Percentiles rank a stretch among this genome's conserved stretches.
phyloP scores from a whole-genome alignment of 1,140 invertebrate genomes.

The Platyscapa corneri region DNA sequence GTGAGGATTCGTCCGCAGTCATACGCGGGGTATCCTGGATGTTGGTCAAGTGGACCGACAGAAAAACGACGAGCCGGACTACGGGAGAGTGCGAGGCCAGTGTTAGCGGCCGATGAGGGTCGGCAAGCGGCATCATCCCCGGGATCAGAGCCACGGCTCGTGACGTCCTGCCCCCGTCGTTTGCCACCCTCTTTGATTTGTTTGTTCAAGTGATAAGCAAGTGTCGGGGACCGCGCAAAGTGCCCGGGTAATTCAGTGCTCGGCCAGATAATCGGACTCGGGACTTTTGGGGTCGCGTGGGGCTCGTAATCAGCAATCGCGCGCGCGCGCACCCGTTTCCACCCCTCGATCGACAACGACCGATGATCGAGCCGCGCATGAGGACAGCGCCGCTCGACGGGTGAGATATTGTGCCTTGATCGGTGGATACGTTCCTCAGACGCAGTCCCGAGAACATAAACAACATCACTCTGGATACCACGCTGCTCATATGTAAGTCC shows the following conservation, averaged over 20 bases:
- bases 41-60: background rate
- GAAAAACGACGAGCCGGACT: background rate
- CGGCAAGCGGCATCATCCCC: constrained; percentile 52
- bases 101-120: constrained; percentile 56
- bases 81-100: constrained; percentile 15
- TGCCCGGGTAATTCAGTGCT: constrained; percentile 47
- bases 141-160: constrained; percentile 42
- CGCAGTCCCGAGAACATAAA: constrained; percentile 67
- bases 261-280: constrained; percentile 50
- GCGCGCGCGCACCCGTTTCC: background rate
- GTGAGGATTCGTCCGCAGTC: background rate
- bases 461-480: constrained; percentile 74
- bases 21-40: background rate
- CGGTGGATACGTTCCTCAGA: constrained; percentile 69
- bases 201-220: constrained; percentile 19
- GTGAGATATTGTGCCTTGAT: constrained; percentile 65
- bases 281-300: background rate
- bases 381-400: constrained; percentile 13
- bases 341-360: background rate
- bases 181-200: background rate
- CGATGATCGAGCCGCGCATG: background rate
- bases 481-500: constrained; percentile 73
- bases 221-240: constrained; percentile 3
- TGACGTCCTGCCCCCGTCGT: constrained; percentile 11
- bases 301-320: background rate